phyloP scores from a whole-genome alignment of 2,797 vertebrate genomes.

The Lepilemur septentrionalis region DNA sequence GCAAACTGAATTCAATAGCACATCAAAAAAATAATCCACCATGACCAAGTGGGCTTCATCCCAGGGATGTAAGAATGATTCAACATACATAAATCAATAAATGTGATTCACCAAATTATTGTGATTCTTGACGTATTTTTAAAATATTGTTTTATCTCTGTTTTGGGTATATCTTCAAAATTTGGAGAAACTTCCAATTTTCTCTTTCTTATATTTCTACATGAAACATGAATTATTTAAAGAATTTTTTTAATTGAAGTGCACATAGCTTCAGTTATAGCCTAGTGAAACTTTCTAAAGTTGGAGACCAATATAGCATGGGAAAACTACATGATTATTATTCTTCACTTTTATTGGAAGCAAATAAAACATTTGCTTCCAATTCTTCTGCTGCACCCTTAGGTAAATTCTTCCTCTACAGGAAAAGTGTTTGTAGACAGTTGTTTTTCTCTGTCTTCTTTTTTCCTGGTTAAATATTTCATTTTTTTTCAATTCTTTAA shows the following conservation, averaged over 20 bases:
- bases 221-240: background rate
- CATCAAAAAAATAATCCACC: no score
- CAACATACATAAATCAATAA: no score
- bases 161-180: background rate
- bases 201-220: background rate
- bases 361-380: background rate
- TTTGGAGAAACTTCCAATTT: background rate
- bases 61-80: no score
- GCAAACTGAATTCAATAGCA: no score
- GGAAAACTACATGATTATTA: background rate
- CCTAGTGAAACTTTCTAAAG: background rate
- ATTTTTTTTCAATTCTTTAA: background rate
- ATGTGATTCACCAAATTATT: background rate
- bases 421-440: background rate
- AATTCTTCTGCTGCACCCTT: background rate
- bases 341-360: background rate
- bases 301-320: background rate
- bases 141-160: background rate
- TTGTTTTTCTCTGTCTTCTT: background rate
- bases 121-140: background rate
- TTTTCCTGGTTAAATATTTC: background rate
- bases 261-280: background rate
- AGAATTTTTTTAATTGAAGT: background rate
- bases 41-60: no score
- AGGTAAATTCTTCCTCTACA: background rate